Evolutionary conservation across 2,888 invertebrate species (phyloP), one percentile per base, ranked within the genome.

Genomic region (Melanargia galathea): DNA sequence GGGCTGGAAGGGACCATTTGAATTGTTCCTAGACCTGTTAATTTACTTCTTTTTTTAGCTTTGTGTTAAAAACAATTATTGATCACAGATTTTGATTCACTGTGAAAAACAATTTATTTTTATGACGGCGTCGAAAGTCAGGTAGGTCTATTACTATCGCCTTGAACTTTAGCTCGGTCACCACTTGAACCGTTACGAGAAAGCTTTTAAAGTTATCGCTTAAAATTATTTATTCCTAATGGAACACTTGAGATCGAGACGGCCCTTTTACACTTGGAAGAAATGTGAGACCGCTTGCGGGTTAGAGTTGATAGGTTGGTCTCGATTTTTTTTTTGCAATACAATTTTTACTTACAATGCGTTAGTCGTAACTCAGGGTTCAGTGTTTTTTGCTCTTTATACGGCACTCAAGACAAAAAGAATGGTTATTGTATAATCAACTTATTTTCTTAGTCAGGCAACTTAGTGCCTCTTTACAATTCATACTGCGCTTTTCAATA

Each of bases 191-290:
- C 76, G 71, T 71, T 74, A 80, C 76, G 78, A 75, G 79, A 81
- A 86, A 81, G 84, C 89, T 88, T 90, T 87, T 87, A 89, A 81
- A 79, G 78, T 85, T 88, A 87, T 90, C 87, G 75, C 75, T 82
- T 75, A 76, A 81, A 79, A 83, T 82, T 83, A 83, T 87, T 87
- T 88, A 86, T 86, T 84, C 82, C 82, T 82, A 82, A 84, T 84
- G 82, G 78, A 81, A 76, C 83, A 78, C 83, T 86, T 76, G 83
- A 84, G 77, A 73, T 70, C 11, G 56, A 48, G 58, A 48, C 33
- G 71, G 69, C 70, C 71, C 72, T 74, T 73, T 75, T 72, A 73
- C 75, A 77, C 76, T 83, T 83, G 80, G 69, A 75, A 79, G 72
- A 75, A 76, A 76, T 72, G 65, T 78, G 78, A 74, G 77, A 77